A percentile compares a stretch with the other conserved stretches of the same genome.
phyloP scores from a whole-genome alignment of 2,113 vertebrate species.

The Notothenia rossii region DNA sequence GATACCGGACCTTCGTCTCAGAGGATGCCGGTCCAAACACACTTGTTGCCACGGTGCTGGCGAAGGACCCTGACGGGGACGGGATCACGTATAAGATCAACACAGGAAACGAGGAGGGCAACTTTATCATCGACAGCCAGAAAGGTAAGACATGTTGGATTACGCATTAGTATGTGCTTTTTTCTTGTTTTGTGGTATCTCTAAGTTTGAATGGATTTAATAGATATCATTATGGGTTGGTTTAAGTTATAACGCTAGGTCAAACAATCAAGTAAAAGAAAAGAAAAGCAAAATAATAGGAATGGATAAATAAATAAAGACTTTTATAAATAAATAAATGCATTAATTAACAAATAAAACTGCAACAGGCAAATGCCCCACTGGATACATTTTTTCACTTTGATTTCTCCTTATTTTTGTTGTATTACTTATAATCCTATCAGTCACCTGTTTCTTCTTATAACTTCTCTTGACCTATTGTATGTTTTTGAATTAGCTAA shows the following conservation, averaged over 20 bases:
- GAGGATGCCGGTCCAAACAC: slow-evolving; percentile 93
- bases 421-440: not conserved
- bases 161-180: not conserved
- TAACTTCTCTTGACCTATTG: not conserved
- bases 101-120: slow-evolving; percentile 88
- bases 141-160: slow-evolving; percentile 83
- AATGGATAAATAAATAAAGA: not conserved
- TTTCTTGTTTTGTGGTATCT: not conserved
- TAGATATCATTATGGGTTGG: not conserved
- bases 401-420: not conserved
- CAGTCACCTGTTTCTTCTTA: not conserved
- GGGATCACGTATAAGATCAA: slow-evolving; percentile 88
- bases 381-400: not conserved
- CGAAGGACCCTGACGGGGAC: slow-evolving; percentile 92
- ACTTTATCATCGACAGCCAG: slow-evolving; percentile 91
- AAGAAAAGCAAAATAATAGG: too few relatives aligned
- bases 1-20: slow-evolving; percentile 92
- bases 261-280: too few relatives aligned
- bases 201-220: not conserved
- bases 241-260: too few relatives aligned
- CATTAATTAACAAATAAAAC: not conserved
- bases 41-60: slow-evolving; percentile 88
- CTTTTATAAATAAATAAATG: not conserved
- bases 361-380: too few relatives aligned
- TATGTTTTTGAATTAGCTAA: too few relatives aligned